These are phyloP conservation scores for Drosophila grimshawi DNA, from an alignment of 1,140 invertebrate genomes.

Conservation along the genomic window DNA sequence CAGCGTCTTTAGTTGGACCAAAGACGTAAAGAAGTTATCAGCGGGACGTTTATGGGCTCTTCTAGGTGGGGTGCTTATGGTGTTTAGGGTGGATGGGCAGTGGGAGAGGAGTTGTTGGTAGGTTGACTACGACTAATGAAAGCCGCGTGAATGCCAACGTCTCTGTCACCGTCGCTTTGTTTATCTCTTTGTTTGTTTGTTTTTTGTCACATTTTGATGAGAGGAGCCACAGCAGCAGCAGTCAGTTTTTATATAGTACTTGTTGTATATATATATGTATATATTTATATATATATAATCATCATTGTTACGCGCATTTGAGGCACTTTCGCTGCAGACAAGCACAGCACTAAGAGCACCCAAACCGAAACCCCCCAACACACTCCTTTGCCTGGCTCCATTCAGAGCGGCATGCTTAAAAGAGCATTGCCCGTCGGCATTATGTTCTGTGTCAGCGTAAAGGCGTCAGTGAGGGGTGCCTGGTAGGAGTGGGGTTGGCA, in stretches of 20 bases:
- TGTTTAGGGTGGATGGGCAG: not conserved
- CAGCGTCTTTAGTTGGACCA: slow-evolving; percentile 61
- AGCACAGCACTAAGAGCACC: slow-evolving; percentile 34
- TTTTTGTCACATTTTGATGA: slow-evolving; percentile 71
- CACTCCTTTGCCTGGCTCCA: slow-evolving; percentile 35
- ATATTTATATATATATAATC: slow-evolving; percentile 52
- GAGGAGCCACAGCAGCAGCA: slow-evolving; percentile 45
- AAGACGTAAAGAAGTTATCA: slow-evolving; percentile 78
- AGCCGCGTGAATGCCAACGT: slow-evolving; percentile 64
- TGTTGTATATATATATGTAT: slow-evolving; percentile 12
- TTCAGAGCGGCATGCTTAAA: slow-evolving; percentile 73
- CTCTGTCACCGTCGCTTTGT: slow-evolving; percentile 60
- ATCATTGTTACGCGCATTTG: slow-evolving; percentile 74
- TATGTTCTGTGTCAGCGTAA: slow-evolving; percentile 79
- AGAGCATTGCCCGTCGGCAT: slow-evolving; percentile 81
- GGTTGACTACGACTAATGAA: slow-evolving; percentile 41
- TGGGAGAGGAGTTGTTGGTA: no score
- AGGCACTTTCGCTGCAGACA: slow-evolving; percentile 70
- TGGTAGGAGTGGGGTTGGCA: slow-evolving; percentile 1
- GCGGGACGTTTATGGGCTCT: slow-evolving; percentile 64
- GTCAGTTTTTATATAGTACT: slow-evolving; percentile 19
- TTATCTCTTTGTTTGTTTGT: slow-evolving; percentile 64
- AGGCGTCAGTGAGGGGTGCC: slow-evolving; percentile 24
- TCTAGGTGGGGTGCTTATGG: slow-evolving; percentile 25
- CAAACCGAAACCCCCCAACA: slow-evolving; percentile 10